A percentile compares a stretch with the other conserved stretches of the same genome.
phyloP scores from a whole-genome alignment of 2,113 vertebrate genomes.

The Chaenocephalus aceratus region DNA sequence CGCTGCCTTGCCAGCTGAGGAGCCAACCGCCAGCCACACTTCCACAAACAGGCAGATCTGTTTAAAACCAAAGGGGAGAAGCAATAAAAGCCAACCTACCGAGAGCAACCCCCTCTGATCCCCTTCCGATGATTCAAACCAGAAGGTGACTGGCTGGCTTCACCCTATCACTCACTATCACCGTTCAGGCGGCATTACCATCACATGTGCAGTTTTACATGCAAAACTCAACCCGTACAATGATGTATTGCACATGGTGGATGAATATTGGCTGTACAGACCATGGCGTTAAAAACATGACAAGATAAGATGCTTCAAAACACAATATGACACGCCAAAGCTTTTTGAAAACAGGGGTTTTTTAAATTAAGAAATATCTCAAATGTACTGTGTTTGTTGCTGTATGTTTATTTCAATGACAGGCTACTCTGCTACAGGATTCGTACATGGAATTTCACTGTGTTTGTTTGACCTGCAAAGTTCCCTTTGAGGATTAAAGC shows the following conservation, averaged over 20 bases:
- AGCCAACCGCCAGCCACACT: conserved; percentile 86
- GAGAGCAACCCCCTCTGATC: conserved; percentile 67
- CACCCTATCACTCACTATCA: conserved; percentile 74
- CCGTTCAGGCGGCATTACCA: conserved; percentile 41
- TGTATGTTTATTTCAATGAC: conserved; percentile 73
- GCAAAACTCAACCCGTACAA: conserved; percentile 15
- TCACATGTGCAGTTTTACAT: conserved; percentile 56
- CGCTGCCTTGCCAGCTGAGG: conserved; percentile 85
- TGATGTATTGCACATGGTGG: conserved; percentile 12
- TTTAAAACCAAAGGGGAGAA: conserved; percentile 85
- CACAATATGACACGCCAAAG: neutral
- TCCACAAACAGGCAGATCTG: conserved; percentile 89
- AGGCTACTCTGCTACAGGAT: conserved; percentile 64
- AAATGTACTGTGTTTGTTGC: conserved; percentile 46
- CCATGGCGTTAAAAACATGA: conserved; percentile 5
- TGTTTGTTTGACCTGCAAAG: conserved; percentile 77
- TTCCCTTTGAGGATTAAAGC: conserved; percentile 71
- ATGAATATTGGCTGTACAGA: neutral
- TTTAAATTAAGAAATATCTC: neutral
- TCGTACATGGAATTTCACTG: conserved; percentile 59
- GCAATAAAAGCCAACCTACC: conserved; percentile 83
- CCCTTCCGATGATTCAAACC: conserved; percentile 82
- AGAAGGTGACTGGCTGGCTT: conserved; percentile 79
- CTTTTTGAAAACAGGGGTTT: too few species aligned
- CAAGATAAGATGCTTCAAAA: conserved; percentile 2